Conservation (phyloP, 2,113 vertebrate genomes). For the Trochalopteron elliotii region DNA sequence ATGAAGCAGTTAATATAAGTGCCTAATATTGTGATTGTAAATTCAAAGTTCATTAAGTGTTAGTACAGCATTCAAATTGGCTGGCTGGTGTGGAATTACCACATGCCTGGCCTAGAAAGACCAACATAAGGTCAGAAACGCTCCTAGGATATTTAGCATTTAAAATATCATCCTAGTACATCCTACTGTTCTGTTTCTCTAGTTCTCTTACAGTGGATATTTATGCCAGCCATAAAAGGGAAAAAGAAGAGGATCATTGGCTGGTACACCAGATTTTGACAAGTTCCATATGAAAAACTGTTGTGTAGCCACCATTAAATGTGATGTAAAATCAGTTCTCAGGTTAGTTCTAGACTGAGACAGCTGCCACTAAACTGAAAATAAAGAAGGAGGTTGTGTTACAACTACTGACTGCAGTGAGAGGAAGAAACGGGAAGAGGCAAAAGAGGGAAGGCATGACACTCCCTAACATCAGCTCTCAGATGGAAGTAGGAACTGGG, state of each 20-base stretch:
- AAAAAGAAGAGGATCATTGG: neutral
- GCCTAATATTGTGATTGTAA: neutral
- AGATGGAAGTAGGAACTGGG: neutral
- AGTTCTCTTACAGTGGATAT: neutral
- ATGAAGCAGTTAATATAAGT: slow-evolving; percentile 26
- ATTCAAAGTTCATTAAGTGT: slow-evolving; percentile 35
- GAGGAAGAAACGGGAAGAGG: neutral
- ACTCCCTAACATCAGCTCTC: neutral
- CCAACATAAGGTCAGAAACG: neutral
- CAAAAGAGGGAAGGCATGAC: neutral
- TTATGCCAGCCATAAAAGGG: neutral
- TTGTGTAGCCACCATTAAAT: neutral
- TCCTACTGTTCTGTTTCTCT: neutral
- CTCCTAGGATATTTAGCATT: neutral
- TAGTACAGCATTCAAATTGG: neutral
- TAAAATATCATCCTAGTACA: neutral
- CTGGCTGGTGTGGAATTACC: neutral
- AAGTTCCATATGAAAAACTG: neutral
- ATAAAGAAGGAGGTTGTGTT: neutral
- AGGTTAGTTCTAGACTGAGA: neutral
- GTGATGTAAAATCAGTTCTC: neutral
- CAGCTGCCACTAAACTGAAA: neutral
- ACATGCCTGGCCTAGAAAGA: neutral
- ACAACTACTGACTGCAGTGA: neutral
- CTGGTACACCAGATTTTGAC: neutral